Evolutionary conservation across 2,888 invertebrate genomes (phyloP).

Genomic region (Amphipoea lucens): DNA sequence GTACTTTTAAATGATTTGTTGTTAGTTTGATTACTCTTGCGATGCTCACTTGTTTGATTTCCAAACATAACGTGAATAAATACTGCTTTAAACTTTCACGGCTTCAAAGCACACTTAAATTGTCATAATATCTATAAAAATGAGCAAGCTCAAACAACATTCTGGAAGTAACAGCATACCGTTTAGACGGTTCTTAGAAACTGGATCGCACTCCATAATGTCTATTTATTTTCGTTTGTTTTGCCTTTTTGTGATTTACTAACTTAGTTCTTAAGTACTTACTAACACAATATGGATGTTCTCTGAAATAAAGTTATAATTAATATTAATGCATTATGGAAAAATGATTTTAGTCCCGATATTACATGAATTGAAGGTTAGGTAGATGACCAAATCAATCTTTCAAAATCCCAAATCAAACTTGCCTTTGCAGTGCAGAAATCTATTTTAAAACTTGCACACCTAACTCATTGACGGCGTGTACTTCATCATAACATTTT

Average conservation of each 20-base stretch:
- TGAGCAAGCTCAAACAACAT: not conserved
- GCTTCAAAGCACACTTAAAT: not conserved
- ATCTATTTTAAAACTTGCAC: not conserved
- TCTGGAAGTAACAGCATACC: not conserved
- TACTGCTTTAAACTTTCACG: not conserved
- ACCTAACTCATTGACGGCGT: not conserved
- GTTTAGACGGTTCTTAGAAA: not conserved
- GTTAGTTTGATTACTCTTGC: not conserved
- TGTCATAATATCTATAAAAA: not conserved
- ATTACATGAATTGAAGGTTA: not conserved
- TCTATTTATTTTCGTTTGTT: not conserved
- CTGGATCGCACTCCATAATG: not conserved
- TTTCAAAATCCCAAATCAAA: not conserved
- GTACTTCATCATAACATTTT: conserved; percentile 38
- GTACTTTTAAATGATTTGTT: not conserved
- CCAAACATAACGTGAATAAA: too few relatives aligned
- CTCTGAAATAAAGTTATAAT: not conserved
- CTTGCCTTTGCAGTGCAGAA: not conserved
- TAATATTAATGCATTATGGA: not conserved
- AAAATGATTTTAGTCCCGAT: not conserved
- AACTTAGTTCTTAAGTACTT: too few relatives aligned
- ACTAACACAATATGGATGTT: too few relatives aligned
- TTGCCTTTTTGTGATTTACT: not conserved
- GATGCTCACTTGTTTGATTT: not conserved
- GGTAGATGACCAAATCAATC: not conserved